Base-by-base conservation (phyloP, 1,140 invertebrate genomes). In the Mactra quadrangularis region DNA sequence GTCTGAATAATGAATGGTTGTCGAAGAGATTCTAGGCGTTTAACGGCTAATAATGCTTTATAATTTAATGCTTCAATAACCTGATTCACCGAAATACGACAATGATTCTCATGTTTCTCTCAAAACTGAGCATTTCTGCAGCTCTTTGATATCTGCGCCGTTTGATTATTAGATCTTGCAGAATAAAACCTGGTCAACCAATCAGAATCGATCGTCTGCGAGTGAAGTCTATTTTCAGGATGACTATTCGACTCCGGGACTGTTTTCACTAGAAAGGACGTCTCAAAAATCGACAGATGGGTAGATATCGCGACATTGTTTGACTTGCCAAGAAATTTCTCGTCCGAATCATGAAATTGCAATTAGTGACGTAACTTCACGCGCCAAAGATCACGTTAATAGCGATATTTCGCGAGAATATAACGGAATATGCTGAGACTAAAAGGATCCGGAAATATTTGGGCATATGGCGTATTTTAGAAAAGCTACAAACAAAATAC, bases 351-450 rank as follows among this genome's bases (percentile, higher is more conserved):
- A 55, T 81, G 64, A 68, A 71, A 70, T 60, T 62, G 77, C 68
- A 71, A 81, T 81, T 81, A 81, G 66, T 81, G 77, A 81, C 77
- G 77, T 50, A 81, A 81, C 64, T 81, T 81, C 64, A 57, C 77
- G 64, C 64, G 77, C 64, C 27, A 31, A 7, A 45, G 55, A 60
- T 81, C 77, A 38, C 77, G 66, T 59, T 68, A 31, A n/a, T 50
- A 47, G 25, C 45, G 77, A 81, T 64, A 64, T 70, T 47, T 81
- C 41, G 50, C 77, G 77, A 81, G 47, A 70, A 35, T 38, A 31
- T 19, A 27, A 19, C 59, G 45, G 9, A 78, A 41, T 68, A 25
- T 55, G n/a, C 35, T 45, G 41, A 13, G 35, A 70, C 27, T 45
- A 64, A 41, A 50, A 71, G 62, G 66, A 31, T 68, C 35, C 62